Evolutionary conservation across 2,113 vertebrate genomes (phyloP), one percentile per base, ranked within the genome.

Genomic region (Rattus norvegicus): DNA sequence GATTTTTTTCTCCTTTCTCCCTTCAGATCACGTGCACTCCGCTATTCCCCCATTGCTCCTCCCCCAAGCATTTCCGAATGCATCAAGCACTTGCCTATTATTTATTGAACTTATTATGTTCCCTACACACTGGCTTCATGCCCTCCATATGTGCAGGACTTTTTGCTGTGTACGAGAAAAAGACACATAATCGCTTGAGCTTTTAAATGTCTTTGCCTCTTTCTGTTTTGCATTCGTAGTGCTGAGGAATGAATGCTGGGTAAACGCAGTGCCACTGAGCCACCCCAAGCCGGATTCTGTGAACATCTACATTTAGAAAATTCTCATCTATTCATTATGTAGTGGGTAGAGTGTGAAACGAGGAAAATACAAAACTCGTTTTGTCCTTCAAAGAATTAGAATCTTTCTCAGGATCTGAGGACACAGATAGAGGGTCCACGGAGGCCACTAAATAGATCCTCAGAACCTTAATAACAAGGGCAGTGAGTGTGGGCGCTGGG

Each of bases 291-390:
- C 59, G 43, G 52, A n/a, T 24, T 79, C 65, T n/a, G 20, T 12
- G 22, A 93, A 26, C 77, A 79, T 92, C 89, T 83, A 49, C 49
- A 52, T 20, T 39, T 77, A 87, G 70, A 79, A 85, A 54, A 26
- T 56, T 43, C 75, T 92, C 67, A 30, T 36, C 17, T 73, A 52
- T 61, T 81, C 56, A 52, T 90, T 85, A 49, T 33, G 7, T 56
- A 30, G 92, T 79, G 77, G 47, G 30, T 65, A 90, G 54, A 89
- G 65, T 65, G 17, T 33, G 63, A 79, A 80, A 22, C 43, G 72
- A 72, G 70, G 88, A 93, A 87, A 90, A 3, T 11, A 67, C 52
- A 79, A 49, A 43, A 5, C 19, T 90, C 39, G 9, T 76, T 67
- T 95, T 19, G 19, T 56, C 9, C 7, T 61, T 83, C 47, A 43